Evolutionary conservation across 2,888 invertebrate species (phyloP).

Genomic region (Luperina testacea): DNA sequence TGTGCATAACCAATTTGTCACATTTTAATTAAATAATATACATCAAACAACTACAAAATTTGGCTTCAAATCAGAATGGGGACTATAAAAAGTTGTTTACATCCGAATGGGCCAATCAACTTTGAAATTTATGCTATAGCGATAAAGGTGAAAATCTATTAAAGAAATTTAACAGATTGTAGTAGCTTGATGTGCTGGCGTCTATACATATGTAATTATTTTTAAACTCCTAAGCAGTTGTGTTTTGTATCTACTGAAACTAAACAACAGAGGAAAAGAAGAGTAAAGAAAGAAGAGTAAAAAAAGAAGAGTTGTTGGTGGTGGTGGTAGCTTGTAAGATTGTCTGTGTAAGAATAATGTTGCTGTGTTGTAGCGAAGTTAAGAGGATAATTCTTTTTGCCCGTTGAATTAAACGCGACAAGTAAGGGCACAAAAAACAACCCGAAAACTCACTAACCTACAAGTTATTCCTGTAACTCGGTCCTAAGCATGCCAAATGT

Average conservation of each 20-base stretch:
- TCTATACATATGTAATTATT: not conserved
- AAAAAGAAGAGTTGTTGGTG: constrained; percentile 10
- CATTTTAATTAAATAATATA: not conserved
- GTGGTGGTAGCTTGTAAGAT: too few relatives aligned
- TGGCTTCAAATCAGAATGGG: not conserved
- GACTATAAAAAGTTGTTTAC: not conserved
- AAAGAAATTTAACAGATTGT: too few relatives aligned
- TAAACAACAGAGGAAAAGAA: not conserved
- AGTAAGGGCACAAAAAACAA: constrained; percentile 30
- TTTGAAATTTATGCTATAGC: too few relatives aligned
- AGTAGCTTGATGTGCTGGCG: too few relatives aligned
- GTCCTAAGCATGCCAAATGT: constrained; percentile 6
- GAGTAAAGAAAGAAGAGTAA: too few relatives aligned
- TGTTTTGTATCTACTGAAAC: not conserved
- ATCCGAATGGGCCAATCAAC: not conserved
- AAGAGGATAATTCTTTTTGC: not conserved
- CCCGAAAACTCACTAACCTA: not conserved
- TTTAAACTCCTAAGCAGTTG: not conserved
- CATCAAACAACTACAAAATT: not conserved
- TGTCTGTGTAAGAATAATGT: not conserved
- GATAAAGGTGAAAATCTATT: too few relatives aligned
- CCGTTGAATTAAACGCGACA: not conserved
- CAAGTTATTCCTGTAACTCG: not conserved
- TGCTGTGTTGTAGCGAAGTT: not conserved
- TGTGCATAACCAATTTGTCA: not conserved